phyloP scores from a whole-genome alignment of 2,888 invertebrate genomes.

The Pammene fasciana region DNA sequence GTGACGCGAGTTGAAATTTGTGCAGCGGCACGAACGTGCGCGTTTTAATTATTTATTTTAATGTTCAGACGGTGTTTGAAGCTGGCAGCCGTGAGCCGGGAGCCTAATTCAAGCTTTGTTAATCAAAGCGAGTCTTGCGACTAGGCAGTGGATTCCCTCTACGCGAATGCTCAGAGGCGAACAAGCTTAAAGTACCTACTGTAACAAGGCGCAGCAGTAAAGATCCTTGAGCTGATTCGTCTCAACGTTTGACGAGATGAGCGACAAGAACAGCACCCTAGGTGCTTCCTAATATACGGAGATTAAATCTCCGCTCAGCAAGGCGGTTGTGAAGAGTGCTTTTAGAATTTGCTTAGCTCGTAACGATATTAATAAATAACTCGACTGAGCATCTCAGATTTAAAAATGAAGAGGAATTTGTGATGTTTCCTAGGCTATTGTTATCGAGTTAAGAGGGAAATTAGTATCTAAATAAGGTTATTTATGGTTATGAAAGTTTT shows the following conservation, averaged over 20 bases:
- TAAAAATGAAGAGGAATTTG: background rate
- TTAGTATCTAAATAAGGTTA: too few relatives aligned
- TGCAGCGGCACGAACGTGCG: constrained; percentile 51
- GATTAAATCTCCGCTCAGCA: constrained; percentile 62
- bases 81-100: constrained; percentile 25
- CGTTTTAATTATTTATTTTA: constrained; percentile 47
- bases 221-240: background rate
- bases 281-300: constrained; percentile 55
- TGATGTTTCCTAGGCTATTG: background rate
- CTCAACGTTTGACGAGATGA: background rate
- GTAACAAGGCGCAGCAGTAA: background rate
- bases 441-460: too few relatives aligned
- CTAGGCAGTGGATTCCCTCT: constrained; percentile 12
- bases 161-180: background rate
- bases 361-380: constrained; percentile 70
- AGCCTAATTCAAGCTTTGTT: constrained; percentile 45
- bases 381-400: constrained; percentile 10
- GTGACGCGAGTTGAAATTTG: constrained; percentile 42
- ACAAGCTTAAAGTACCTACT: background rate
- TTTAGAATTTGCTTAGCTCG: constrained; percentile 58
- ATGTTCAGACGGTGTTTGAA: constrained; percentile 42
- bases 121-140: constrained; percentile 55
- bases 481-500: too few relatives aligned
- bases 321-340: constrained; percentile 52
- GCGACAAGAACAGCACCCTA: background rate